Evolutionary conservation across 2,113 vertebrate genomes (phyloP).

Genomic region (Camelus dromedarius): DNA sequence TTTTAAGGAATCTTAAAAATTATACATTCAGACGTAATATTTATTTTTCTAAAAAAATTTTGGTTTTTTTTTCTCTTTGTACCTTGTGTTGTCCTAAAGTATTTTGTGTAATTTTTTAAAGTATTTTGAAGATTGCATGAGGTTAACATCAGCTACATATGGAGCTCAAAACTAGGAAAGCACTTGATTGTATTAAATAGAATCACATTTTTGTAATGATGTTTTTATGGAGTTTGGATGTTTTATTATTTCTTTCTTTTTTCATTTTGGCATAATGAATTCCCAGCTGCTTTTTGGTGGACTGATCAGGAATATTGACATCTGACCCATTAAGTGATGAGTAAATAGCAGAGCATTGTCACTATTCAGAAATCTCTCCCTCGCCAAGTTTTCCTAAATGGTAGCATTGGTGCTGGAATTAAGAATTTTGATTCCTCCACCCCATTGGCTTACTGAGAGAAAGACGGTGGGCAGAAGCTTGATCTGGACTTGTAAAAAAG

Average conservation of each 20-base stretch:
- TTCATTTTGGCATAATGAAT: not conserved
- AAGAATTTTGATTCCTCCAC: not conserved
- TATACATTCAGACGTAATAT: not conserved
- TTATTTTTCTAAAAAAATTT: not conserved
- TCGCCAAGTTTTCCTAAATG: not conserved
- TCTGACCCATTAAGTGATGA: not conserved
- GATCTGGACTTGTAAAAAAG: not conserved
- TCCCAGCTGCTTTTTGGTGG: not conserved
- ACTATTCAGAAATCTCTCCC: not conserved
- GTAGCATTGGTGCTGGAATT: not conserved
- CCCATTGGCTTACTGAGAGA: not conserved
- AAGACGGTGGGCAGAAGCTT: not conserved
- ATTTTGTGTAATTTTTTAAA: not conserved
- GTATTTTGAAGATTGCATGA: not conserved
- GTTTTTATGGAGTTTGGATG: constrained; percentile 15
- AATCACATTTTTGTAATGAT: not conserved
- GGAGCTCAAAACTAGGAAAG: not conserved
- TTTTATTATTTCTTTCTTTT: not conserved
- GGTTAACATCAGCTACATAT: not conserved
- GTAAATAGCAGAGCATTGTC: not conserved
- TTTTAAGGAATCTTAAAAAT: not conserved
- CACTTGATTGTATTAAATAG: not conserved
- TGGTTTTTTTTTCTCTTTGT: not conserved
- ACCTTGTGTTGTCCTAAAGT: not conserved
- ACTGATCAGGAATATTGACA: not conserved